Evolutionary conservation across 1,140 invertebrate species (phyloP).

Genomic region (Drosophila equinoxialis): DNA sequence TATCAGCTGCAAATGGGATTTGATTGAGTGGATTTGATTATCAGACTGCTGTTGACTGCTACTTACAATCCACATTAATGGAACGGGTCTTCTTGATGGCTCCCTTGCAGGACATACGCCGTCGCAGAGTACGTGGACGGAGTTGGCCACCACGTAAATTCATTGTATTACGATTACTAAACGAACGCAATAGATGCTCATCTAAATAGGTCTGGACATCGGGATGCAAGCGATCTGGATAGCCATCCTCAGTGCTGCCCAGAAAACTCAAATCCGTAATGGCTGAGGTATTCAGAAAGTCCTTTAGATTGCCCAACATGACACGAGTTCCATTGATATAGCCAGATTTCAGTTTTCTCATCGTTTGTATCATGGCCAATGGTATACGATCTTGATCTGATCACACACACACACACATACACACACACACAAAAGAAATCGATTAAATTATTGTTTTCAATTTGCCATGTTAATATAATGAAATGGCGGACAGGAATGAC

Average conservation of each 20-base stretch:
- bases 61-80: conserved; percentile 92
- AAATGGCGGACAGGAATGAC: no score
- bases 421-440: no score
- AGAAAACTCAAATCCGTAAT: conserved; percentile 98
- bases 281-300: conserved; percentile 97
- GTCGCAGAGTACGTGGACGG: conserved; percentile 85
- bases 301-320: conserved; percentile 93
- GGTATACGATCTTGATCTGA: conserved; percentile 92
- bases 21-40: not conserved
- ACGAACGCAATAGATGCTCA: conserved; percentile 91
- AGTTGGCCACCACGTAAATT: conserved; percentile 85
- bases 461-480: no score
- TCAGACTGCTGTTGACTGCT: no score
- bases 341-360: conserved; percentile 99
- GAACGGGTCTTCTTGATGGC: conserved; percentile 94
- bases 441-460: no score
- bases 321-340: conserved; percentile 99
- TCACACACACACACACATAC: conserved; percentile 73
- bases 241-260: conserved; percentile 94
- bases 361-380: conserved; percentile 96
- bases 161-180: conserved; percentile 88
- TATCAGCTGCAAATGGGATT: conserved; percentile 86
- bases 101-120: conserved; percentile 92
- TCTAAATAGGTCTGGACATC: conserved; percentile 94
- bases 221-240: conserved; percentile 92